These are phyloP conservation scores for Rhinolophus sinicus DNA, from an alignment of 2,113 vertebrate genomes.

Conservation along the genomic window DNA sequence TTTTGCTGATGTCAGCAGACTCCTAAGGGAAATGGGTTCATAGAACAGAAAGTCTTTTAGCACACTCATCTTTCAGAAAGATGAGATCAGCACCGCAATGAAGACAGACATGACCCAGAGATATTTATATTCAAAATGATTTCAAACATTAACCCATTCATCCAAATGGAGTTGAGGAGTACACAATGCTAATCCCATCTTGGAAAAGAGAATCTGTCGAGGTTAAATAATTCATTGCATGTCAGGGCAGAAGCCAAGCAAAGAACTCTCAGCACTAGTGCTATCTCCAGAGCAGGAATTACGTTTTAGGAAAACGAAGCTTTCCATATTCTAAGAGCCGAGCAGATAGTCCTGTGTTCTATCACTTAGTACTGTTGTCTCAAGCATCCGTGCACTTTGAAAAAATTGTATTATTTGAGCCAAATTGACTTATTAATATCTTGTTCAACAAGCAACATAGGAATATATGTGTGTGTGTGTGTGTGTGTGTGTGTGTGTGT, in stretches of 20 bases:
- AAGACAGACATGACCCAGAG: not conserved
- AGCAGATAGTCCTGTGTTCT: not conserved
- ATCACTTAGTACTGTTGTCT: not conserved
- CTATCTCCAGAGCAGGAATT: not conserved
- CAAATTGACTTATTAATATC: not conserved
- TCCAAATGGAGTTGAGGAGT: not conserved
- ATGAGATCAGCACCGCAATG: not conserved
- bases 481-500: too few species aligned
- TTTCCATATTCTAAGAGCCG: not conserved
- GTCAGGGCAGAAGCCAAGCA: not conserved
- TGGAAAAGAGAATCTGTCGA: not conserved
- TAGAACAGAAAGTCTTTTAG: not conserved
- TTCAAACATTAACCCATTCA: not conserved
- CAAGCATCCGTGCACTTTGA: not conserved
- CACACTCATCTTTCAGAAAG: not conserved
- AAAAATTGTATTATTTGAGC: slow-evolving; percentile 15
- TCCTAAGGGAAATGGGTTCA: not conserved
- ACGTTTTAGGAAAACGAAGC: not conserved
- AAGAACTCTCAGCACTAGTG: not conserved
- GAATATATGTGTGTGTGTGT: not conserved
- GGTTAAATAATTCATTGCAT: not conserved
- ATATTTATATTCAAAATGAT: not conserved
- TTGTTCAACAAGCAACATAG: not conserved
- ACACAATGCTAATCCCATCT: not conserved
- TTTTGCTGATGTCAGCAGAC: not conserved